phyloP scores from a whole-genome alignment of 2,888 invertebrate genomes.

The Cosmopolites sordidus region DNA sequence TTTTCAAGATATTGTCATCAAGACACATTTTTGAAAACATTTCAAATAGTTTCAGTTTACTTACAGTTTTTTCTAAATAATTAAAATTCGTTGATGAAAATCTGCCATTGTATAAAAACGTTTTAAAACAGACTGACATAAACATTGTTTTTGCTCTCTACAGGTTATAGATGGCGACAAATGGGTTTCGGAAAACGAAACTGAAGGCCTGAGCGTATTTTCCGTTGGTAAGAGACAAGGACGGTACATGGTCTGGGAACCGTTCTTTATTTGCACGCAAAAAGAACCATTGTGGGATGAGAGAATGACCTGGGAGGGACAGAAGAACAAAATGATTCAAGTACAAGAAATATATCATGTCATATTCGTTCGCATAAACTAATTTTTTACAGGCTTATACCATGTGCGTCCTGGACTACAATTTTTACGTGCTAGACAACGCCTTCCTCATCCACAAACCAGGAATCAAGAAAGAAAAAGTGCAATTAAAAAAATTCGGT shows the following conservation, averaged over 20 bases:
- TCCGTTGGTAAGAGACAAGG: constrained; percentile 34
- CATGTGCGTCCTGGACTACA: constrained; percentile 34
- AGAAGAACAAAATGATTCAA: constrained; percentile 39
- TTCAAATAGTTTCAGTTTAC: too few relatives aligned
- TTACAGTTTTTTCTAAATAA: too few relatives aligned
- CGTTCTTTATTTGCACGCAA: constrained; percentile 40
- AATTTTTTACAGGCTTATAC: constrained; percentile 32
- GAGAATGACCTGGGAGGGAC: constrained; percentile 41
- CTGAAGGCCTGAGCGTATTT: constrained; percentile 33
- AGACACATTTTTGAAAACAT: too few relatives aligned
- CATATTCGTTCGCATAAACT: background rate
- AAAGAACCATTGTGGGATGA: constrained; percentile 41
- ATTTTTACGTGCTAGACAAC: constrained; percentile 35
- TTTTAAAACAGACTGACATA: too few relatives aligned
- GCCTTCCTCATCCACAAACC: constrained; percentile 37
- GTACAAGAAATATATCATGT: constrained; percentile 4
- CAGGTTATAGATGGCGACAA: constrained; percentile 26
- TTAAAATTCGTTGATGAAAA: too few relatives aligned
- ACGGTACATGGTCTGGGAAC: constrained; percentile 36
- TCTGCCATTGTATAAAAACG: too few relatives aligned
- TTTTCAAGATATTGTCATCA: too few relatives aligned
- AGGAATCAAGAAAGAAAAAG: constrained; percentile 36
- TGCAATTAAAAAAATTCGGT: constrained; percentile 30
- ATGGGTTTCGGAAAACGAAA: constrained; percentile 32
- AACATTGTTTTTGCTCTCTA: too few relatives aligned